Conservation (phyloP, 2,113 vertebrate species). For the Zapus hudsonius region DNA sequence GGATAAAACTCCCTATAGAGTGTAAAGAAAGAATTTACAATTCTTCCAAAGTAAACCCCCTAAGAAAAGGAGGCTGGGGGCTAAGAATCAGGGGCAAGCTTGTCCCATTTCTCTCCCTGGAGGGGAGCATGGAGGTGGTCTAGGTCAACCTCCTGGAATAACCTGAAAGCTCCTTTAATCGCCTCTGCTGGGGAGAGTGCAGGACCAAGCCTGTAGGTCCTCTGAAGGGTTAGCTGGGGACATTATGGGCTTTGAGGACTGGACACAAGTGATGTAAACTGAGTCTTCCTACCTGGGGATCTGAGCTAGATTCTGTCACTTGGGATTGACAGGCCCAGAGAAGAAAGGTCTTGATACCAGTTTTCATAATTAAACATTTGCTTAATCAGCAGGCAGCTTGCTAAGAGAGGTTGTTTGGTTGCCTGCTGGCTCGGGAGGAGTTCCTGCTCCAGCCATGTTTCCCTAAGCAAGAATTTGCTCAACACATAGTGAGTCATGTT, state of each 20-base stretch:
- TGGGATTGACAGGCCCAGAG: neutral
- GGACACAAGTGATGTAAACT: too few species aligned
- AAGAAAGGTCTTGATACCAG: neutral
- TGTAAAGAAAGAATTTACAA: neutral
- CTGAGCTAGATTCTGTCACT: neutral
- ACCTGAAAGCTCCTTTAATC: neutral
- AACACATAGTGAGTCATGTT: neutral
- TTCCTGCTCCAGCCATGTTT: neutral
- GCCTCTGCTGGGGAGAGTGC: neutral
- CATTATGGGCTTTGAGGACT: neutral
- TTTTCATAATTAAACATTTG: neutral
- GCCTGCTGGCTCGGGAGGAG: neutral
- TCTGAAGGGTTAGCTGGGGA: neutral
- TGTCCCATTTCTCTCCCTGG: fast-evolving
- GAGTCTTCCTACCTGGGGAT: neutral
- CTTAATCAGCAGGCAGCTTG: neutral
- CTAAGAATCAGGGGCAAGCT: neutral
- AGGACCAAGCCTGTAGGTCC: neutral
- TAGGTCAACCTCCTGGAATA: neutral
- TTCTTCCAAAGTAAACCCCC: neutral
- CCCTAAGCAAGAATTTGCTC: neutral
- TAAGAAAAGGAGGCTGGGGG: neutral
- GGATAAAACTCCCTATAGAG: too few species aligned
- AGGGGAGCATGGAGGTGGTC: neutral
- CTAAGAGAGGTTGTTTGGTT: too few species aligned